Percentiles rank a stretch among this genome's conserved stretches.
Conservation (phyloP, 2,888 invertebrate species). For the Mesorhabditis sp. region DNA sequence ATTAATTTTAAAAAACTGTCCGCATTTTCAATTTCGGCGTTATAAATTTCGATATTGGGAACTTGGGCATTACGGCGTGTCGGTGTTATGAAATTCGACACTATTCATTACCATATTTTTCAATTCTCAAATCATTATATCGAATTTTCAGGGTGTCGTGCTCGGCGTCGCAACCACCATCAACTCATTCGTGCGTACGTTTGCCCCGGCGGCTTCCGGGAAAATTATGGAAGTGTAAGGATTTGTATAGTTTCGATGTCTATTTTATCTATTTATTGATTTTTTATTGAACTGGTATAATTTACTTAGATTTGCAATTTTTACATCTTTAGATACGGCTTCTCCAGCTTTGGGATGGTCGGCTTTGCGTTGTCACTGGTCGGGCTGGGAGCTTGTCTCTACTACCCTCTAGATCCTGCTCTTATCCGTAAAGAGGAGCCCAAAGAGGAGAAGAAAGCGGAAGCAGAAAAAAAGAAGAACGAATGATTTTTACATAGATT, state of each 20-base stretch:
- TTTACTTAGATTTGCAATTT: neutral
- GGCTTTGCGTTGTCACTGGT: neutral
- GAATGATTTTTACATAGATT: neutral
- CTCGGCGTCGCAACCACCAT: constrained; percentile 39
- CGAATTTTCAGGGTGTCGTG: constrained; percentile 36
- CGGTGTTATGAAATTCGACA: no score
- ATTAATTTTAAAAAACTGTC: neutral
- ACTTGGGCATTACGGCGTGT: no score
- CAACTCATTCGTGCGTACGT: constrained; percentile 38
- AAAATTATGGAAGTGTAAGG: constrained; percentile 31
- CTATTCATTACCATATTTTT: neutral
- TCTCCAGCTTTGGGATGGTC: neutral
- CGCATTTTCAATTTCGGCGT: no score
- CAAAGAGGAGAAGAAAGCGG: neutral
- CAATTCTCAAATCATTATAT: neutral
- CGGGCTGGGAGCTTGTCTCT: neutral
- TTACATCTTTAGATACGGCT: neutral
- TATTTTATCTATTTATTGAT: no score
- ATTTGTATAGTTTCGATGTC: constrained; percentile 12
- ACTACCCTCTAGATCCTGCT: neutral
- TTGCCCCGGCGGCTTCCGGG: constrained; percentile 38
- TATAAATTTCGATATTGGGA: no score
- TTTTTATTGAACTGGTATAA: neutral
- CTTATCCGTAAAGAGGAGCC: constrained; percentile 1
- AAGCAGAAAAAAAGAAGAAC: neutral